Evolutionary conservation across 2,888 invertebrate species (phyloP), one percentile per base, ranked within the genome.

Genomic region (Automeris io): DNA sequence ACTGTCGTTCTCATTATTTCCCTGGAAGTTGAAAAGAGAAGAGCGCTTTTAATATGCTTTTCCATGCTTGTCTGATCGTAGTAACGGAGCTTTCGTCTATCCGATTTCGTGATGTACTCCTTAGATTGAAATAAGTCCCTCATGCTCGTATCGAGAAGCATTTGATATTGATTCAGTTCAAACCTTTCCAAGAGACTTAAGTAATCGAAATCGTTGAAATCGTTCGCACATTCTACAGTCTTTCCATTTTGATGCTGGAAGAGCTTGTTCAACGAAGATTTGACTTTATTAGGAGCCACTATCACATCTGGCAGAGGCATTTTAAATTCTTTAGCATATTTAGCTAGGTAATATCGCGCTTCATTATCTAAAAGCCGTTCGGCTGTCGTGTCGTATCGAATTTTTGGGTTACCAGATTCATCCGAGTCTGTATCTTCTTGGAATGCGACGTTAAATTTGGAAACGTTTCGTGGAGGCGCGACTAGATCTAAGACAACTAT

Each of bases 31-130:
- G 66, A 41, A 43, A 82, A 80, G 0, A 80, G 40, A n/a, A 86
- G 52, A 7, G 65, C 59, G 1, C 49, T 46, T 37, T 77, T 74
- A 33, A 86, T 68, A 45, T 79, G 74, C 13, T 57, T 40, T 42
- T 86, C 86, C 86, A 86, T 86, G 0, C 73, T 63, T 0, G 81
- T 85, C 38, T 64, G 64, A 47, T 86, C 86, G 41, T 73, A 83
- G 41, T 69, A 78, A 18, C 68, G 37, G 9, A 83, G 51, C 16
- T 38, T 55, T 5, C 54, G 56, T 35, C 58, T 65, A 9, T 72
- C 73, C 0, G 48, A 40, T 1, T 44, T 49, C 0, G 47, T 42
- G 7, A 54, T 45, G 0, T 48, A 35, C 35, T 46, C 58, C 5
- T 53, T 52, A 0, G 53, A 52, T 41, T 70, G 69, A 41, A 83